Evolutionary conservation across 2,113 vertebrate species (phyloP).

Genomic region (Hemiscyllium ocellatum): DNA sequence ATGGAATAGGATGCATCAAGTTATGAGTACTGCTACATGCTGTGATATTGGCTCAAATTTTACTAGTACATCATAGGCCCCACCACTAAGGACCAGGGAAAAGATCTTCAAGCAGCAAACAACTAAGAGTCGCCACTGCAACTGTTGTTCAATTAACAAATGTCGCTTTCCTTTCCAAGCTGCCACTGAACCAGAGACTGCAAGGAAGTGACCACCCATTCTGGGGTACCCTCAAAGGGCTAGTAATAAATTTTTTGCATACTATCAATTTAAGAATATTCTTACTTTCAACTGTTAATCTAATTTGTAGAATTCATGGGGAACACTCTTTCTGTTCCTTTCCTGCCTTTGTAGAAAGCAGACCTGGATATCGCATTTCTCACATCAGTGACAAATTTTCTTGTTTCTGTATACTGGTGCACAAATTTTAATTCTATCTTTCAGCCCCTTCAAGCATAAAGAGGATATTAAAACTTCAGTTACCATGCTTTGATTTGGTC

Average conservation of each 20-base stretch:
- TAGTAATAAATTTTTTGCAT: neutral
- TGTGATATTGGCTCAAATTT: neutral
- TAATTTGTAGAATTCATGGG: neutral
- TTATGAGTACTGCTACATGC: neutral
- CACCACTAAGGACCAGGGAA: neutral
- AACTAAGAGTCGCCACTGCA: neutral
- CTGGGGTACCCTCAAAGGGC: neutral
- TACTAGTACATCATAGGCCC: neutral
- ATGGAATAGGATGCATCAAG: neutral
- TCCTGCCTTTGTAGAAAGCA: neutral
- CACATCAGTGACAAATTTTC: neutral
- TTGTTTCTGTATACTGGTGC: neutral
- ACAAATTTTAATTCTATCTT: neutral
- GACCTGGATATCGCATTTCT: neutral
- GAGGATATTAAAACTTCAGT: neutral
- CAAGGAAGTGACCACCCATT: neutral
- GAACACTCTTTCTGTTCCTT: neutral
- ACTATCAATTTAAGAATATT: neutral
- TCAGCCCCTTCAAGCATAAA: neutral
- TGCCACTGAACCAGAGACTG: neutral
- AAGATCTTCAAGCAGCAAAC: neutral
- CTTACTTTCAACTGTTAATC: neutral
- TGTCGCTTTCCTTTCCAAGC: neutral
- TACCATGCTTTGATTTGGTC: neutral
- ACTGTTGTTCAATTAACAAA: too few species aligned